Evolutionary conservation across 2,113 vertebrate species (phyloP).

Genomic region (Corapipo altera): DNA sequence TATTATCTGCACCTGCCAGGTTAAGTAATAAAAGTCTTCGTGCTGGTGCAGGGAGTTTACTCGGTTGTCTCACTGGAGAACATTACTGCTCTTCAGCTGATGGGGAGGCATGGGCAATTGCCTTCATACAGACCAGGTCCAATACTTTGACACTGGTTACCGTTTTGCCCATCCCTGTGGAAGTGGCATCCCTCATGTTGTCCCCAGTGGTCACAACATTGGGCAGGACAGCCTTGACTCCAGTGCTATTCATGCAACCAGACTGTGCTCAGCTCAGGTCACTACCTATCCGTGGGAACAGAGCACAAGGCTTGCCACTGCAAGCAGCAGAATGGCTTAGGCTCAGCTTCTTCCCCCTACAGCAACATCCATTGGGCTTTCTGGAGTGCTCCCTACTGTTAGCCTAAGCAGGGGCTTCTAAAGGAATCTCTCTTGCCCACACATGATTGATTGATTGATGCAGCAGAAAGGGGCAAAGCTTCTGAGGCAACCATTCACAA

Average conservation of each 20-base stretch:
- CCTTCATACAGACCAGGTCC: neutral
- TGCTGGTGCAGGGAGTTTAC: neutral
- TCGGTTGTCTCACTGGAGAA: neutral
- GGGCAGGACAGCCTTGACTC: neutral
- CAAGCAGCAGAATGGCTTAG: neutral
- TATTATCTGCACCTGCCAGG: neutral
- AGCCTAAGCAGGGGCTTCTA: neutral
- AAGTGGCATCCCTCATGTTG: neutral
- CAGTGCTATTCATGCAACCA: neutral
- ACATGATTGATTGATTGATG: neutral
- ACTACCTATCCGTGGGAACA: fast-evolving
- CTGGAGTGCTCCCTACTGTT: neutral
- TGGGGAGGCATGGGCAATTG: neutral
- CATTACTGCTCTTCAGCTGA: neutral
- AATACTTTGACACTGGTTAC: no score
- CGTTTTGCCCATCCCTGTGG: fast-evolving
- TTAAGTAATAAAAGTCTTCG: neutral
- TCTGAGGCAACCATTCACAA: neutral
- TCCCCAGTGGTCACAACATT: fast-evolving
- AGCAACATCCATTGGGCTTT: neutral
- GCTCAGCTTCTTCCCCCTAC: neutral
- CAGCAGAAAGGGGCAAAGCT: neutral
- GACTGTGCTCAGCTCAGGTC: neutral
- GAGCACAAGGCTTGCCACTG: neutral
- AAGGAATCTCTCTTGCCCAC: neutral